Evolutionary conservation across 2,113 vertebrate species (phyloP), one percentile per base, ranked within the genome.

Genomic region (Tachysurus fulvidraco): DNA sequence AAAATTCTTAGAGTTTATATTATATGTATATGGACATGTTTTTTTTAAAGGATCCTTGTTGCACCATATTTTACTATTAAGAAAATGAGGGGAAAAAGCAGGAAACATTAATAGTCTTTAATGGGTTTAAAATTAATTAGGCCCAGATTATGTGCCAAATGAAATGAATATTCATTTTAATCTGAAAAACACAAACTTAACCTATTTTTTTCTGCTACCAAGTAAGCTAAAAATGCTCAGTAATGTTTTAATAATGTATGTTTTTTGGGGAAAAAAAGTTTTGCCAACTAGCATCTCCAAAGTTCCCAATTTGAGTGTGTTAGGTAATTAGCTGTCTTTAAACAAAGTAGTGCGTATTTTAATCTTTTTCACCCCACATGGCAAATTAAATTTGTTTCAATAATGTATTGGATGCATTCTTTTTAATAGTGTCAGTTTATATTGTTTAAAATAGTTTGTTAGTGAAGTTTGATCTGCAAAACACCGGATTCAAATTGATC

Each of bases 281-380:
- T 78, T 52, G 0, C 25, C 9, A 59, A 36, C 13, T 36, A 36
- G 10, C 50, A 57, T n/a, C n/a, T 57, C 50, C 14, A 36, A 17
- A 36, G 52, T 57, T 79, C 28, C n/a, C 14, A 84, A 83, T 86
- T 85, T 90, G 36, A 36, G 36, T 36, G 36, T 80, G 11, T 60
- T 95, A 94, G 90, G 91, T 92, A 95, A 94, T 95, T 95, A 92
- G 94, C 94, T 88, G 92, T 91, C 90, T 93, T 91, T 92, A 78
- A 92, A 90, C 88, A 91, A 93, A 95, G 93, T 92, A 87, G 88
- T 93, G 91, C 93, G 92, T 93, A 93, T 91, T 95, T 93, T 95
- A 94, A 94, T 91, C 88, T 89, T 77, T 89, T 85, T 88, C 64
- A 92, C 92, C 21, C 74, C 91, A 90, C 92, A 89, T 92, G 92